Evolutionary conservation across 2,797 vertebrate genomes (phyloP), one percentile per base, ranked within the genome.

Genomic region (Hipposideros larvatus): DNA sequence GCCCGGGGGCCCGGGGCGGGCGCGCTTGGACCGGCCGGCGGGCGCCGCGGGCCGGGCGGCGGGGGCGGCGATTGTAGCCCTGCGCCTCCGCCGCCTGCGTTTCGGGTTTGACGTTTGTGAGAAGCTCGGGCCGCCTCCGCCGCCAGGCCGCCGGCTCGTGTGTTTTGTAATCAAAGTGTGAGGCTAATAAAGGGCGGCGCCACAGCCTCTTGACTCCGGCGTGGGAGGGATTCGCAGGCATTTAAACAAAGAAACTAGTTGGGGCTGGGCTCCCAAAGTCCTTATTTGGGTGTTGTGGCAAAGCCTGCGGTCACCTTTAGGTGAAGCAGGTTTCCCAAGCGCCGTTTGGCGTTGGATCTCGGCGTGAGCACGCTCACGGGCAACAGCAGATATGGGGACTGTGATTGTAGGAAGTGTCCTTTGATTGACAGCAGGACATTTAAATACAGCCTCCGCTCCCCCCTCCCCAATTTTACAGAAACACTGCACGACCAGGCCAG

Each of bases 371-470:
- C 90, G 95, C 95, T 92, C 78, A 8, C 82, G 91, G 94, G 78
- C 71, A 71, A 66, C 65, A 75, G 92, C 96, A 68, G 97, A 96
- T 84, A 73, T 82, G 98, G 97, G 93, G 97, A 97, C 98, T 98
- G 98, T 98, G 99, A 98, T 99, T 98, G 98, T 98, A 98, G 97
- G 98, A 98, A 96, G 98, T 97, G 97, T 97, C 91, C 97, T 97
- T 98, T 99, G 99, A 99, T 99, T 99, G 99, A 99, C 99, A 99
- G 99, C 99, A 98, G 98, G 99, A 98, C 98, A 99, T 99, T 99
- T 99, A 99, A 99, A 99, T 99, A 98, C 99, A 98, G 98, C 94
- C 94, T 91, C 96, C 94, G 46, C 94, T 78, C 79, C 97, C 87
- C 90, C 95, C 96, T 91, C 98, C 98, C 98, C 98, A 97, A 96